Conservation (phyloP, 2,113 vertebrate genomes). For the Cromileptes altivelis region DNA sequence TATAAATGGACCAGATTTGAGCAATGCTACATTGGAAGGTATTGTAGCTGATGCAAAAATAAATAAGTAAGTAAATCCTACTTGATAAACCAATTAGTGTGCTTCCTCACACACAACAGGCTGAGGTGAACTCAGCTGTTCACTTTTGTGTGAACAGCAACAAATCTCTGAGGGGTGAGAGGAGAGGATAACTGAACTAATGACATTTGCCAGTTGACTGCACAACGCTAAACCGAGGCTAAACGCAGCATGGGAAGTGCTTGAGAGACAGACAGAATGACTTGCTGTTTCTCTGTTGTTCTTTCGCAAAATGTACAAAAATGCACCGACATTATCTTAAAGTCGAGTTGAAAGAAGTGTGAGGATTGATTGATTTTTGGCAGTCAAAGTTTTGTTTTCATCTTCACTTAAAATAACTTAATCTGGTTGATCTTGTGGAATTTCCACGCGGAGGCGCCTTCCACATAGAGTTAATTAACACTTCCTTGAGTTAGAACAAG, state of each 20-base stretch:
- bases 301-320: not conserved
- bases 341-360: not conserved
- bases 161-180: constrained; percentile 56
- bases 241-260: constrained; percentile 13
- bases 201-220: constrained; percentile 58
- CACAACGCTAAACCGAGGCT: constrained; percentile 46
- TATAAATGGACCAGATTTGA: constrained; percentile 13
- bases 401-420: not conserved
- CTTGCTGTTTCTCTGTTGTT: constrained; percentile 13
- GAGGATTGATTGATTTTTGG: not conserved
- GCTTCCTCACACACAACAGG: constrained; percentile 49
- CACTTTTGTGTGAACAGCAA: constrained; percentile 34
- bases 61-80: constrained; percentile 11
- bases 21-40: not conserved
- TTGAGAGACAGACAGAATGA: not conserved
- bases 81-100: constrained; percentile 62
- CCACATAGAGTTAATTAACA: not conserved
- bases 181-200: constrained; percentile 67
- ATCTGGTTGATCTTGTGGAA: not conserved
- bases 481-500: not conserved
- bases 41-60: not conserved
- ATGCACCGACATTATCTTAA: not conserved
- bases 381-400: not conserved
- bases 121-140: constrained; percentile 46
- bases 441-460: not conserved